These are phyloP conservation scores for Eumeta japonica DNA, from an alignment of 1,140 invertebrate genomes.

Conservation along the genomic window DNA sequence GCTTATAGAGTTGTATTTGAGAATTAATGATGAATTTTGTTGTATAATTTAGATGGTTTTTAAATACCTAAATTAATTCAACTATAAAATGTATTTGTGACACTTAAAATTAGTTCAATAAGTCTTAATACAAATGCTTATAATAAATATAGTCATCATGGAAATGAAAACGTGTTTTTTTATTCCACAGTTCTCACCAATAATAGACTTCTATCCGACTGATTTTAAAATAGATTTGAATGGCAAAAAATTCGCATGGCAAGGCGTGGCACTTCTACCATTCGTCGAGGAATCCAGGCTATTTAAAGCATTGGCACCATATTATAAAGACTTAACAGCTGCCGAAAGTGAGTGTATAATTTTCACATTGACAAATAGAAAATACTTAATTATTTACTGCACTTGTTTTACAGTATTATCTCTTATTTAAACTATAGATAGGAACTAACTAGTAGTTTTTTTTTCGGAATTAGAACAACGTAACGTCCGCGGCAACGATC, in stretches of 20 bases:
- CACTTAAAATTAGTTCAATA: constrained; percentile 3
- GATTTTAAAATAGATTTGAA: constrained; percentile 99
- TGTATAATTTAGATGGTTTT: constrained; percentile 4
- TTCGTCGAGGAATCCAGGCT: constrained; percentile 96
- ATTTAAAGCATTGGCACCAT: constrained; percentile 80
- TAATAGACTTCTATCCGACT: constrained; percentile 98
- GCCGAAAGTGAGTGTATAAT: constrained; percentile 72
- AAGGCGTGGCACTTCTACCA: constrained; percentile 95
- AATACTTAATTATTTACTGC: too few species aligned
- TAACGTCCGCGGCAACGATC: constrained; percentile 74
- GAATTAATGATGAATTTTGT: too few species aligned
- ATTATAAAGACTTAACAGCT: constrained; percentile 75
- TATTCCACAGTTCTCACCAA: constrained; percentile 76
- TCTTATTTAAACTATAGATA: too few species aligned
- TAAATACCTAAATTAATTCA: background rate
- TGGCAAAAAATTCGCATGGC: constrained; percentile 99
- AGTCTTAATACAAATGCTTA: too few species aligned
- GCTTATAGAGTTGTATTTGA: too few species aligned
- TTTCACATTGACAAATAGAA: too few species aligned
- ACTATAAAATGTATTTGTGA: background rate
- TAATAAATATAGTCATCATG: too few species aligned
- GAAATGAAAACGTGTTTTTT: too few species aligned
- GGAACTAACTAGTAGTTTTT: constrained; percentile 5
- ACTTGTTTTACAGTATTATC: too few species aligned
- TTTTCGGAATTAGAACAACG: constrained; percentile 38